Evolutionary conservation across 2,888 invertebrate species (phyloP).

Genomic region (Eupithecia pulchellata): DNA sequence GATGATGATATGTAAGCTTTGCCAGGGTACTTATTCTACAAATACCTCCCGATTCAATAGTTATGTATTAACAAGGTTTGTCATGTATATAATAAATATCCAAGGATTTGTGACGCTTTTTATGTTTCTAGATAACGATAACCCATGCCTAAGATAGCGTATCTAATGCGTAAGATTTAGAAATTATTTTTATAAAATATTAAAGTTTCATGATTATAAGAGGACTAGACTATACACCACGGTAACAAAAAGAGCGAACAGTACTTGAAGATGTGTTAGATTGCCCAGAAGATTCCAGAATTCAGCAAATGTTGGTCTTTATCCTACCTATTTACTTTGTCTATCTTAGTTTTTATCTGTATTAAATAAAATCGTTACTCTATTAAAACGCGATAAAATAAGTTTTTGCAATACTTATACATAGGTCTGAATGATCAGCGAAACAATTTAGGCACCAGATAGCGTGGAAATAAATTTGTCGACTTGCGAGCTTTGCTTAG

Average conservation of each 20-base stretch:
- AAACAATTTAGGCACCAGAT: neutral
- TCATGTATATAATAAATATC: conserved; percentile 1
- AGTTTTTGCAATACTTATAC: too few species aligned
- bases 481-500: neutral
- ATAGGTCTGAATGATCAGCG: neutral
- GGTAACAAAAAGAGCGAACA: too few species aligned
- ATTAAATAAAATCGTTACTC: neutral
- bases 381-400: too few species aligned
- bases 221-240: too few species aligned
- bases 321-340: conserved; percentile 5
- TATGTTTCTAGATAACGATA: neutral
- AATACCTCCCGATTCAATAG: neutral
- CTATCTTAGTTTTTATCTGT: neutral
- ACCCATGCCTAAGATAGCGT: neutral
- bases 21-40: neutral
- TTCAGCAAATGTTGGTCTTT: too few species aligned
- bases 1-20: too few species aligned
- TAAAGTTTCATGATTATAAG: too few species aligned
- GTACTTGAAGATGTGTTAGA: too few species aligned
- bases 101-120: neutral
- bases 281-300: too few species aligned
- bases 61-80: neutral
- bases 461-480: neutral
- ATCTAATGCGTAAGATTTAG: neutral
- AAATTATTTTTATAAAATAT: neutral